A percentile compares a stretch with the other conserved stretches of the same genome.
These are phyloP conservation scores for Hemicordylus capensis DNA, from an alignment of 2,113 vertebrate species.

Conservation along the genomic window DNA sequence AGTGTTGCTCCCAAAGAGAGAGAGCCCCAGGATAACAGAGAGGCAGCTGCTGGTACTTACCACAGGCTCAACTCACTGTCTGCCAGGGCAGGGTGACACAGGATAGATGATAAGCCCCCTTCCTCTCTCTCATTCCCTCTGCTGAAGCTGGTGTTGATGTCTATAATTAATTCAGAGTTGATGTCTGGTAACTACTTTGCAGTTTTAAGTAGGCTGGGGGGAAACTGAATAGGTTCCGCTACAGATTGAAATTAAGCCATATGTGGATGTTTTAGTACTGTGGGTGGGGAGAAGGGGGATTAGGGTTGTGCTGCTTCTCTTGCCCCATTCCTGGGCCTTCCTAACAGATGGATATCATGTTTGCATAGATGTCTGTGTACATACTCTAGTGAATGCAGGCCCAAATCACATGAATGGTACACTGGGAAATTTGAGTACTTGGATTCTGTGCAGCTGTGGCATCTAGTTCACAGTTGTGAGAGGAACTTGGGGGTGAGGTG, in stretches of 20 bases:
- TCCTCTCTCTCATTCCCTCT: no score
- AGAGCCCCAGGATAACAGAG: no score
- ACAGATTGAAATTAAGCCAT: not conserved
- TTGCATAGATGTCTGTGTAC: not conserved
- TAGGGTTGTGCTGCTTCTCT: not conserved
- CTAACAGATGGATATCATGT: not conserved
- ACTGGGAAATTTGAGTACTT: not conserved
- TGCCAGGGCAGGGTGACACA: no score
- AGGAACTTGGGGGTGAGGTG: not conserved
- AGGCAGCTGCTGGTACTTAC: no score
- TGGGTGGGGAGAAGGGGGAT: not conserved
- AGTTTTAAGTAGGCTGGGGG: not conserved
- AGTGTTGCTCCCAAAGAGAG: no score
- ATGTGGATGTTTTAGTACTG: no score
- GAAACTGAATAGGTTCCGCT: not conserved
- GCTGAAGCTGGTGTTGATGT: no score
- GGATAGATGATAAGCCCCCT: no score
- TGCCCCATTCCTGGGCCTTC: not conserved
- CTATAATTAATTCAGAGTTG: not conserved
- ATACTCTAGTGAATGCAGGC: not conserved
- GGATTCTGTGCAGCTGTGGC: not conserved
- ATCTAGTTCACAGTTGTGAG: not conserved
- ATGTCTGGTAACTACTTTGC: not conserved
- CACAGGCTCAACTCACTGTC: no score
- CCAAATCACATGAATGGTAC: not conserved